These are phyloP conservation scores for Baronia brevicornis DNA, from an alignment of 2,888 invertebrate genomes.

Conservation along the genomic window DNA sequence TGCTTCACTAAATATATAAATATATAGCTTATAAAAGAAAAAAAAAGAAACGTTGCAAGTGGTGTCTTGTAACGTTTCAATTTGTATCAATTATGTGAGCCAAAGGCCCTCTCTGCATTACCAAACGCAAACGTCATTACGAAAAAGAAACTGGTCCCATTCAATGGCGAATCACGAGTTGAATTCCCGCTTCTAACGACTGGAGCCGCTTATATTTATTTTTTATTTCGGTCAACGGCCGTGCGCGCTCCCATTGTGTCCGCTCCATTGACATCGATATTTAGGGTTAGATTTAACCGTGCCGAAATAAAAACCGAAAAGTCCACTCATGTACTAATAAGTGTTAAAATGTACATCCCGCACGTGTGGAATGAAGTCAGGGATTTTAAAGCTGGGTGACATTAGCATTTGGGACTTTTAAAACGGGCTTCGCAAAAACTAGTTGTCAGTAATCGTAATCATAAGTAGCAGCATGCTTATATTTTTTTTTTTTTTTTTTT, in stretches of 20 bases:
- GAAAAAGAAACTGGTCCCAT: constrained; percentile 14
- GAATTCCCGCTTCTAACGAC: constrained; percentile 49
- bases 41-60: too few species aligned
- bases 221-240: constrained; percentile 70
- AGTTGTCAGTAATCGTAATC: constrained; percentile 22
- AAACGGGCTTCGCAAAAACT: constrained; percentile 20
- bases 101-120: too few species aligned
- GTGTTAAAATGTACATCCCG: constrained; percentile 13
- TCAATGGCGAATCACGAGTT: constrained; percentile 43
- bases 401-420: constrained; percentile 17
- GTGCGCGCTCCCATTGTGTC: constrained; percentile 46
- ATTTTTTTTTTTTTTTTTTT: constrained; percentile 26
- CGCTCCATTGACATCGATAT: constrained; percentile 62
- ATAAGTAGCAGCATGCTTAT: constrained; percentile 24
- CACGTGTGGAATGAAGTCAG: constrained; percentile 21
- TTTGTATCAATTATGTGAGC: too few species aligned
- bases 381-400: constrained; percentile 11
- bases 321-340: constrained; percentile 7
- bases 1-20: too few species aligned
- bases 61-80: too few species aligned
- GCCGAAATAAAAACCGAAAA: constrained; percentile 24
- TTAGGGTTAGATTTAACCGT: constrained; percentile 51
- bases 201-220: constrained; percentile 44
- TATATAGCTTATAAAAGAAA: too few species aligned
- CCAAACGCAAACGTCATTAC: constrained; percentile 7